Evolutionary conservation across 23 tunicate species (phyloP).

Genomic region (Trididemnum clinides): DNA sequence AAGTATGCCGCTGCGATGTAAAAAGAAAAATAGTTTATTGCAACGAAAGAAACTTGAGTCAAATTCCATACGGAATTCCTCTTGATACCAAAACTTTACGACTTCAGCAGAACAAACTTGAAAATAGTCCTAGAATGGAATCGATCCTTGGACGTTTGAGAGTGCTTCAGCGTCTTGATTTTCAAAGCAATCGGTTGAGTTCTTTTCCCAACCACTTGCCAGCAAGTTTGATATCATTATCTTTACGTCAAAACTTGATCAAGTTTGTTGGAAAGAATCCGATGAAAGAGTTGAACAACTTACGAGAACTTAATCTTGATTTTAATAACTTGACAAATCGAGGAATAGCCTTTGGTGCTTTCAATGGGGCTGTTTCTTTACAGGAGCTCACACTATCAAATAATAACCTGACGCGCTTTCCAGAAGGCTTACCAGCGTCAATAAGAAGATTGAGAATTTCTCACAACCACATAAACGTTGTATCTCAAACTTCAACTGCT

Average conservation of each 20-base stretch:
- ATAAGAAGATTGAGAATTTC: slow-evolving; percentile 19
- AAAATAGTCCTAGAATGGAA: slow-evolving; percentile 47
- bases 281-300: slow-evolving; percentile 6
- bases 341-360: slow-evolving; percentile 6
- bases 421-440: slow-evolving; percentile 20
- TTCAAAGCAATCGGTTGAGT: slow-evolving; percentile 43
- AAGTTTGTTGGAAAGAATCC: slow-evolving; percentile 43
- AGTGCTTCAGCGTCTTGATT: slow-evolving; percentile 10
- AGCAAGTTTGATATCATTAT: slow-evolving; percentile 11
- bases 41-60: slow-evolving; percentile 33
- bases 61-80: slow-evolving; percentile 64
- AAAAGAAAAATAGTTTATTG: slow-evolving; percentile 57
- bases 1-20: slow-evolving; percentile 55
- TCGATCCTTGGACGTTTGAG: not conserved
- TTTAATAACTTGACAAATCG: slow-evolving; percentile 49
- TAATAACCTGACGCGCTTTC: slow-evolving; percentile 33
- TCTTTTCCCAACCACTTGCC: slow-evolving; percentile 52
- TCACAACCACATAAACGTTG: slow-evolving; percentile 24
- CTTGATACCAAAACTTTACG: slow-evolving; percentile 29
- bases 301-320: slow-evolving; percentile 33
- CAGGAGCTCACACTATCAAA: slow-evolving; percentile 22
- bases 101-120: slow-evolving; percentile 52
- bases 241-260: slow-evolving; percentile 34
- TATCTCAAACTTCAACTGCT: not conserved
- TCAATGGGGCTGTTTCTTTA: not conserved